A percentile compares a stretch with the other conserved stretches of the same genome.
phyloP scores from a whole-genome alignment of 2,113 vertebrate genomes.

The Ammodramus savannarum region DNA sequence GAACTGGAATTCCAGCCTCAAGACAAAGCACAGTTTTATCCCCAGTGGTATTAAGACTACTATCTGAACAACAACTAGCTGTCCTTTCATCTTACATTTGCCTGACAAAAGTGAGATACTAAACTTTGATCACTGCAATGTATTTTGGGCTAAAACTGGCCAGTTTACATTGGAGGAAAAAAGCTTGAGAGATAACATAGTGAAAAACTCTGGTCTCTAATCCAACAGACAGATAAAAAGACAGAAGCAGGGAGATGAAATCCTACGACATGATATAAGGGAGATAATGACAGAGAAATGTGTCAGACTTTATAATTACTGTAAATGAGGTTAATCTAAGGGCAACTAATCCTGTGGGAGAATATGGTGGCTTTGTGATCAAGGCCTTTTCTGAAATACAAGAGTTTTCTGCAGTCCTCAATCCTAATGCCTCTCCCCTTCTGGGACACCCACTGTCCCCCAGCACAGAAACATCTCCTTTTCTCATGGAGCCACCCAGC shows the following conservation, averaged over 20 bases:
- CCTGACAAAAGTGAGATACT: background rate
- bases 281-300: conserved; percentile 5
- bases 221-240: background rate
- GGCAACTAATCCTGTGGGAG: conserved; percentile 1
- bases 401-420: background rate
- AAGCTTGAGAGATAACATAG: background rate
- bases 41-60: background rate
- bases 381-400: background rate
- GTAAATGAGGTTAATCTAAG: conserved; percentile 37
- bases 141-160: background rate
- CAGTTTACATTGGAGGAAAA: background rate
- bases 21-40: background rate
- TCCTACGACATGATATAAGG: background rate
- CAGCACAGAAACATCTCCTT: background rate
- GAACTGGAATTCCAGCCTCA: background rate
- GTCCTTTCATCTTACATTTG: background rate
- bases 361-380: background rate
- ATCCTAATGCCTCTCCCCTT: background rate
- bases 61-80: background rate
- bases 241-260: background rate
- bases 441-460: background rate
- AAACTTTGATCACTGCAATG: background rate
- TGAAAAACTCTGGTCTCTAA: background rate
- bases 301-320: conserved; percentile 38
- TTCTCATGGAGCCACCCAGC: background rate